Evolutionary conservation across 2,888 invertebrate species (phyloP), one percentile per base, ranked within the genome.

Genomic region (Clostera curtula): DNA sequence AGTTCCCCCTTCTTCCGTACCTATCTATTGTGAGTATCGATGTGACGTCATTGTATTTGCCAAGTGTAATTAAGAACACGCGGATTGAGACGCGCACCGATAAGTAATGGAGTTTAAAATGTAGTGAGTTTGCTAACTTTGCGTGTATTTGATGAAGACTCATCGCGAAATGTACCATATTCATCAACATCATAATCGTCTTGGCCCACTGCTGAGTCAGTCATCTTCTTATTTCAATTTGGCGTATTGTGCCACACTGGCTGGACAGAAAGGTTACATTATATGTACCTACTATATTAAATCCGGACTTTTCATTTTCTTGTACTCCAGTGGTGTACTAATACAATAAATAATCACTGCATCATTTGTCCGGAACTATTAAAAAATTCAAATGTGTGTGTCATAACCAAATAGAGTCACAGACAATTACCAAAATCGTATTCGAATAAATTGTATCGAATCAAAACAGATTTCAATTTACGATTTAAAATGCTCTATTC

Each of bases 51-150:
- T 76, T 76, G 73, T 79, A 65, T 77, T 76, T 75, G 72, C 67
- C 56, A 66, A 69, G 68, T 55, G 75, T 77, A 79, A 79, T 79
- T 80, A 77, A 75, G 71, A 73, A 72, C 68, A 66, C 72, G 63
- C 61, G 67, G 63, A 68, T 65, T 52, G 61, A 54, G 56, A 57
- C 35, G 45, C 53, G 51, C 20, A 58, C 51, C 49, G 60, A 56
- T 59, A 51, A 49, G 52, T 51, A 48, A 49, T 49, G 49, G 49
- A 51, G 49, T 49, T 49, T 49, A 47, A 53, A 53, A 51, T 55
- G 44, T 55, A 38, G 43, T 31, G 45, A 53, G 48, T 45, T 53
- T 43, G 9, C 8, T 24, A 33, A 22, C 22, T 31, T 27, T 39
- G 44, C 35, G 41, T 48, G 20, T 48, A 48, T 51, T 51, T 48